These are phyloP conservation scores for Platycercus adscitus DNA, from an alignment of 2,113 vertebrate genomes.

Conservation along the genomic window DNA sequence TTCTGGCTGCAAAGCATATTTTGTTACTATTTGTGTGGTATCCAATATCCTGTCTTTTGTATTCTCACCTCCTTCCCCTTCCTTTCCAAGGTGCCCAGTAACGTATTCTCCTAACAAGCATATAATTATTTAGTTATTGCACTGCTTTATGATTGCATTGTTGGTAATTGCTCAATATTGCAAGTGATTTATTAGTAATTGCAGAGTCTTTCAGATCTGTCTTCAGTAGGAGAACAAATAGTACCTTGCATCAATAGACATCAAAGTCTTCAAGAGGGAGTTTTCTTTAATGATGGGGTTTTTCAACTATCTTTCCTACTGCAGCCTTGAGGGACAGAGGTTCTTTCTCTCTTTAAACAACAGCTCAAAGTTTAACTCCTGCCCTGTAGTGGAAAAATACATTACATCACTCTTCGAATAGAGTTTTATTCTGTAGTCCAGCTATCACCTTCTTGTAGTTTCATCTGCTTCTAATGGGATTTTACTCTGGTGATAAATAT, in stretches of 20 bases:
- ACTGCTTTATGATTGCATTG: conserved; percentile 46
- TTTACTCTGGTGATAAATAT: neutral
- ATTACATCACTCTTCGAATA: conserved; percentile 7
- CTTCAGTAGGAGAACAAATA: conserved; percentile 44
- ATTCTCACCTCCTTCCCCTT: conserved; percentile 2
- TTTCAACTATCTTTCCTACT: neutral
- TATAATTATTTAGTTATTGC: conserved; percentile 60
- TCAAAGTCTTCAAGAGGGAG: conserved; percentile 13
- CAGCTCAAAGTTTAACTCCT: neutral
- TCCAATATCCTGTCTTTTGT: conserved; percentile 44
- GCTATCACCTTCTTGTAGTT: neutral
- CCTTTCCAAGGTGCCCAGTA: conserved; percentile 17
- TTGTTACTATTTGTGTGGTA: conserved; percentile 1
- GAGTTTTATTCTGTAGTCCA: neutral
- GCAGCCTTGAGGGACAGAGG: neutral
- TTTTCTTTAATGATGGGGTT: neutral
- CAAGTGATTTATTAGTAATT: conserved; percentile 61
- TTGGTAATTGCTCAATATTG: conserved; percentile 57
- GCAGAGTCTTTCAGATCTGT: conserved; percentile 35
- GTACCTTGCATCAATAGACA: conserved; percentile 41
- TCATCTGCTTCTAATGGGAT: conserved; percentile 11
- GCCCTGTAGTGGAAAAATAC: conserved; percentile 13
- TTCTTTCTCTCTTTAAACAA: conserved; percentile 32
- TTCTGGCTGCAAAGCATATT: neutral
- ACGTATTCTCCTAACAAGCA: neutral